phyloP scores from a whole-genome alignment of 2,113 vertebrate genomes.

The Pteruthius melanotis region DNA sequence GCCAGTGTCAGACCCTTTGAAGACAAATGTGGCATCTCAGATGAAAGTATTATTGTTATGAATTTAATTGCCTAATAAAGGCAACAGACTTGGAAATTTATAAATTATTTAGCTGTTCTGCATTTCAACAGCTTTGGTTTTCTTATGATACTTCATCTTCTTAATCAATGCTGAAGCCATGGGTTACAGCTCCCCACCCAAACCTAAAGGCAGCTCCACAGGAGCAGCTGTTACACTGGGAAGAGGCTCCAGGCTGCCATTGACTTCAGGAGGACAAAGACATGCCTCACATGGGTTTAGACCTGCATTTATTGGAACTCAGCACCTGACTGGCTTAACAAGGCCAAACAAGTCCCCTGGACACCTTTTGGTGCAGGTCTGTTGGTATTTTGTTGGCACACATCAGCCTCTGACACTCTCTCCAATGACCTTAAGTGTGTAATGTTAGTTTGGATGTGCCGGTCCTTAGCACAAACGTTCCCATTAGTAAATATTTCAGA shows the following conservation, averaged over 20 bases:
- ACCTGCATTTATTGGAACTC: background rate
- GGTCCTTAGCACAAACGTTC: background rate
- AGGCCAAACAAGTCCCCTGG: background rate
- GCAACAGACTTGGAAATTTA: background rate
- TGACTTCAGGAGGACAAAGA: background rate
- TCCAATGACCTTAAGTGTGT: background rate
- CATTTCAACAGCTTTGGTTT: background rate
- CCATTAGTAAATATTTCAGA: background rate
- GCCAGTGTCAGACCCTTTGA: background rate
- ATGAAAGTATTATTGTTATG: background rate
- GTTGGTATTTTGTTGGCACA: background rate
- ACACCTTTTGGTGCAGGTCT: background rate
- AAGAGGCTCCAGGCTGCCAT: background rate
- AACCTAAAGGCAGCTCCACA: background rate
- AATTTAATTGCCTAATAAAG: background rate
- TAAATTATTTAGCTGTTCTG: background rate
- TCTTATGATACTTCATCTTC: background rate
- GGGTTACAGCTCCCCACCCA: background rate
- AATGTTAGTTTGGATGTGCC: background rate
- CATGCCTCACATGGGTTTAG: accelerated
- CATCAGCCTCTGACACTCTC: background rate
- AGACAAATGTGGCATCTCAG: background rate
- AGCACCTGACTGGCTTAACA: background rate
- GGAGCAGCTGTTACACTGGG: background rate
- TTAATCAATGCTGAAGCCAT: background rate